Percentiles rank a stretch among this genome's conserved stretches.
Conservation (phyloP, 2,888 invertebrate genomes). For the Allophyes oxyacanthae region DNA sequence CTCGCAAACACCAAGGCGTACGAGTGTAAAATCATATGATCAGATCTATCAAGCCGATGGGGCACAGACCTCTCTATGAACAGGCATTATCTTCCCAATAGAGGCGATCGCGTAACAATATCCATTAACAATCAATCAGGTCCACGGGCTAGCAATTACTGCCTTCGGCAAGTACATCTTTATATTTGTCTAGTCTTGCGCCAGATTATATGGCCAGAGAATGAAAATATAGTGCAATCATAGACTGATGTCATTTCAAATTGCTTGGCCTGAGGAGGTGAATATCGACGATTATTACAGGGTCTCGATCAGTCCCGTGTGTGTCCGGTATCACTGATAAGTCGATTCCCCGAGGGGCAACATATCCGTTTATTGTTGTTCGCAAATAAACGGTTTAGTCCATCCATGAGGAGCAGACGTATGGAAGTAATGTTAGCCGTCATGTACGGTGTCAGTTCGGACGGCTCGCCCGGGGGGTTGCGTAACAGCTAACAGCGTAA, state of each 20-base stretch:
- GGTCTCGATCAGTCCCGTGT: slow-evolving; percentile 67
- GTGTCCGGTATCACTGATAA: slow-evolving; percentile 76
- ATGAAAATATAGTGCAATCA: slow-evolving; percentile 72
- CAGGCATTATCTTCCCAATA: slow-evolving; percentile 60
- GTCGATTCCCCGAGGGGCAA: slow-evolving; percentile 70
- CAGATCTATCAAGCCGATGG: slow-evolving; percentile 61
- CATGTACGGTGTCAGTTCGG: slow-evolving; percentile 74
- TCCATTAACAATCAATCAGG: slow-evolving; percentile 77
- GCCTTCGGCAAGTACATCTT: slow-evolving; percentile 64
- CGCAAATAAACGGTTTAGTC: slow-evolving; percentile 72
- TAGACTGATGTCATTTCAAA: slow-evolving; percentile 73
- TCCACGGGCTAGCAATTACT: slow-evolving; percentile 61
- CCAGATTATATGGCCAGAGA: slow-evolving; percentile 65
- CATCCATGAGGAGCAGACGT: slow-evolving; percentile 66
- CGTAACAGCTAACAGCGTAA: slow-evolving; percentile 80
- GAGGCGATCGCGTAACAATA: slow-evolving; percentile 69
- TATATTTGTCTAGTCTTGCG: slow-evolving; percentile 59
- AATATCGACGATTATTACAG: slow-evolving; percentile 73
- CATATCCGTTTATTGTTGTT: slow-evolving; percentile 79
- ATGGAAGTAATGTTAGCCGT: slow-evolving; percentile 73
- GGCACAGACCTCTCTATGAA: slow-evolving; percentile 41
- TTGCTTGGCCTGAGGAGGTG: slow-evolving; percentile 69
- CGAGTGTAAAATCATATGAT: slow-evolving; percentile 54
- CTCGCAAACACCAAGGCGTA: slow-evolving; percentile 38
- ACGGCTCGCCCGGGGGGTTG: slow-evolving; percentile 71